Base-by-base conservation (phyloP, 2,888 invertebrate species). In the Hydraecia micacea region DNA sequence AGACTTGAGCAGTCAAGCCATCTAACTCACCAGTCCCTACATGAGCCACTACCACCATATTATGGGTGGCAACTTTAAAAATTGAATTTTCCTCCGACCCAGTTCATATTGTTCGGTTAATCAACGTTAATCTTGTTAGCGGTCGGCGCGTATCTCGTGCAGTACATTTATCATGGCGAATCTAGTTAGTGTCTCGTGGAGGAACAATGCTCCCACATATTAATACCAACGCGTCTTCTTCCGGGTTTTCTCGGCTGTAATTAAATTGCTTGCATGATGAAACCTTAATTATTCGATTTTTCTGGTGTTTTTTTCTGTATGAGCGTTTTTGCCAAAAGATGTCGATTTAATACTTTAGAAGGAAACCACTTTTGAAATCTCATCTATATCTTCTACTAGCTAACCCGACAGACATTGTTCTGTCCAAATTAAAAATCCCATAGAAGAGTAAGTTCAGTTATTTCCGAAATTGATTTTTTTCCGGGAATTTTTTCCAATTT, bases 21-120 rank as follows among this genome's bases (percentile, higher is more conserved):
- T 76, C 79, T 83, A 85, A 85, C 83, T 81, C 60, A 78, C 60
- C 81, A 75, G 52, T 79, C 70, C 81, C 84, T 77, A 80, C 79
- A 86, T 84, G 76, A 87, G 79, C 81, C 49, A 66, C 75, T 70
- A 83, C 77, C 66, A 46, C 73, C 73, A 67, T 85, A 21, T 2
- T 85, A 21, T 2, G 86, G 86, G 86, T 87, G 81, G 86, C 73
- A 88, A 86, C 85, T 88, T 92, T 89, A 91, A 93, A 93, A 94
- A 93, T 92, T 91, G 88, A 91, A 92, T 93, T 92, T 89, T 81
- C 89, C 77, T 72, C 73, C 91, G 91, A 91, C 93, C 93, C 89
- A 93, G 90, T 94, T 95, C 89, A 91, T 90, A 91, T 91, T 91
- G 92, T 93, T 93, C 90, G 88, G 92, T 92, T 94, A 93, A 93